Percentiles rank a stretch among this genome's conserved stretches.
These are phyloP conservation scores for Clostera curtula DNA, from an alignment of 2,888 invertebrate genomes.

Conservation along the genomic window DNA sequence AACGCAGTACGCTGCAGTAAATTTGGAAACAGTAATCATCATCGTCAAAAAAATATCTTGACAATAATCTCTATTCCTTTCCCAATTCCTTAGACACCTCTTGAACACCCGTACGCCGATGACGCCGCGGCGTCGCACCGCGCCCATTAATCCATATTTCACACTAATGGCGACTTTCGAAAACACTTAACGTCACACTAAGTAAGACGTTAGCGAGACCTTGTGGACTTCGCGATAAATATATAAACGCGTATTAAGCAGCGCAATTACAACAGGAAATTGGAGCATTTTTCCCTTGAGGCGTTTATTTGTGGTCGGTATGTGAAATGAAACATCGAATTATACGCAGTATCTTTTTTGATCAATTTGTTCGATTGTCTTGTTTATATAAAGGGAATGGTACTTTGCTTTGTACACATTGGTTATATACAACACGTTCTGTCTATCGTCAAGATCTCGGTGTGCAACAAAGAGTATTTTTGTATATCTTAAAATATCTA, in stretches of 20 bases:
- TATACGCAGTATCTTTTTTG: no score
- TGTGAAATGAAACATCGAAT: no score
- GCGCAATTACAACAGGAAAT: no score
- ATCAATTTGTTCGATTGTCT: no score
- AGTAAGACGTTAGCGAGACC: constrained; percentile 49
- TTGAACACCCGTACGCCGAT: constrained; percentile 38
- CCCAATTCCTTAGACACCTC: constrained; percentile 25
- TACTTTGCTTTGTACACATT: no score
- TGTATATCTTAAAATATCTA: no score
- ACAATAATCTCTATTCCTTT: constrained; percentile 8
- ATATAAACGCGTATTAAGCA: constrained; percentile 27
- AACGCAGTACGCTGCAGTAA: no score
- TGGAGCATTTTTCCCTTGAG: constrained; percentile 3
- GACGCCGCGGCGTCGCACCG: constrained; percentile 49
- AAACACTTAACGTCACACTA: constrained; percentile 58
- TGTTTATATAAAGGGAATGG: no score
- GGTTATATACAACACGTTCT: no score
- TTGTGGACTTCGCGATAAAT: constrained; percentile 31
- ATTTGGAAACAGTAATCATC: no score
- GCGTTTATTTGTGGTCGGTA: background rate
- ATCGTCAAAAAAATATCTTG: background rate
- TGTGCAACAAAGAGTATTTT: no score
- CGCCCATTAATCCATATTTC: constrained; percentile 67
- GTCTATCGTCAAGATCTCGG: no score
- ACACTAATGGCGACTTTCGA: constrained; percentile 64